phyloP scores from a whole-genome alignment of 2,888 invertebrate genomes.

The Rhopalosiphum nymphaeae region DNA sequence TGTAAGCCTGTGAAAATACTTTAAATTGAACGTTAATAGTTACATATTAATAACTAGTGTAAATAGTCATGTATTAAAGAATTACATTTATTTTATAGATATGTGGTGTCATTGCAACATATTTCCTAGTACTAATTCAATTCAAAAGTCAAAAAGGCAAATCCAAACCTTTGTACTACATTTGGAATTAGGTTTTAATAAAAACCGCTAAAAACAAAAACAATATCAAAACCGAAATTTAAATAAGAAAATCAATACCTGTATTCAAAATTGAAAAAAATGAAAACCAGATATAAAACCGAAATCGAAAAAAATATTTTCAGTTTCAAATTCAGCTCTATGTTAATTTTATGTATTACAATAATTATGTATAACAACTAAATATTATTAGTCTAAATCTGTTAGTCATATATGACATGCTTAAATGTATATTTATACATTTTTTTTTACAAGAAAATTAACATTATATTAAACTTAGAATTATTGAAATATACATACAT shows the following conservation, averaged over 20 bases:
- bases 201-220: too few relatives aligned
- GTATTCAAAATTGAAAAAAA: too few relatives aligned
- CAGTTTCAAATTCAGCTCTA: not conserved
- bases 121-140: constrained; percentile 21
- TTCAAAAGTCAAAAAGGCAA: constrained; percentile 24
- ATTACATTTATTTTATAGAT: not conserved
- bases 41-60: not conserved
- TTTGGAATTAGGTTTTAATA: not conserved
- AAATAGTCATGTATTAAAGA: not conserved
- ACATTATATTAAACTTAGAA: not conserved
- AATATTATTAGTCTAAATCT: not conserved
- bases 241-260: too few relatives aligned
- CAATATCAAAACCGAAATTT: too few relatives aligned
- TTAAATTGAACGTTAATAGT: not conserved
- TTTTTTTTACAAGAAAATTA: not conserved
- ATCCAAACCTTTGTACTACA: not conserved
- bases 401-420: not conserved
- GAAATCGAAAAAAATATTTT: too few relatives aligned
- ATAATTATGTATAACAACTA: not conserved
- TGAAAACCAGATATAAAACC: too few relatives aligned
- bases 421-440: too few relatives aligned
- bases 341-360: not conserved
- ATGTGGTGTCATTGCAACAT: constrained; percentile 14
- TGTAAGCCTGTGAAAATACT: not conserved
- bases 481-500: not conserved